Base-by-base conservation (phyloP, 2,888 invertebrate species). In the Ditylenchus weischeri region DNA sequence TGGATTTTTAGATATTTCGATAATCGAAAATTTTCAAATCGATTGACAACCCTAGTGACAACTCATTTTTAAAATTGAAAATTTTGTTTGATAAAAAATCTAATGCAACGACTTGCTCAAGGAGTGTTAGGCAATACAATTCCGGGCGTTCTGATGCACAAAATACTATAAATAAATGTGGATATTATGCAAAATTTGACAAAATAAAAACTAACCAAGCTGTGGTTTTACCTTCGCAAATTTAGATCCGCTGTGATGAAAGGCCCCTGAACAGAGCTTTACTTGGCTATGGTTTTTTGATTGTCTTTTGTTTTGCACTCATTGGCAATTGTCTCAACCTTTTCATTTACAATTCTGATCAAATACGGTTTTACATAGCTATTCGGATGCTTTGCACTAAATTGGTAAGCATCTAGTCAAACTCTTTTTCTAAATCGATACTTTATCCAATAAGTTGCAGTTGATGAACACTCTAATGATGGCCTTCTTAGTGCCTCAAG, bases 351-450 rank as follows among this genome's bases (percentile, higher is more conserved):
- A 78, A 76, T 60, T 78, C 79, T 23, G 79, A 80, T 60, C 79
- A 80, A 57, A 80, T 79, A 64, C 75, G 76, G 8, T 79, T 76
- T 69, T 80, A 76, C 69, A 73, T 80, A 43, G 80, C 80, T 0
- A 80, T 80, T 59, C 68, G 77, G n/a, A 80, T 80, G 80, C 67
- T 80, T 13, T 80, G 80, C 62, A 79, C 78, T 19, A 66, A 77
- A 69, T 65, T 79, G 74, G 76, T 79, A 48, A 50, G 72, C 60
- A 6, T 13, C 6, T n/a, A 15, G 18, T 23, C n/a, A 71, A 13
- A 18, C 0, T 23, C 15, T 21, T 59, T 59, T 23, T 11, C 13
- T 19, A 3, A 36, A 59, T 13, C 11, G 29, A 29, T 5, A 57
- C 18, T 19, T 29, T 57, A 57, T 19, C n/a, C 5, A 23, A 7